Evolutionary conservation across 2,888 invertebrate species (phyloP), one percentile per base, ranked within the genome.

Genomic region (Cantharis rustica): DNA sequence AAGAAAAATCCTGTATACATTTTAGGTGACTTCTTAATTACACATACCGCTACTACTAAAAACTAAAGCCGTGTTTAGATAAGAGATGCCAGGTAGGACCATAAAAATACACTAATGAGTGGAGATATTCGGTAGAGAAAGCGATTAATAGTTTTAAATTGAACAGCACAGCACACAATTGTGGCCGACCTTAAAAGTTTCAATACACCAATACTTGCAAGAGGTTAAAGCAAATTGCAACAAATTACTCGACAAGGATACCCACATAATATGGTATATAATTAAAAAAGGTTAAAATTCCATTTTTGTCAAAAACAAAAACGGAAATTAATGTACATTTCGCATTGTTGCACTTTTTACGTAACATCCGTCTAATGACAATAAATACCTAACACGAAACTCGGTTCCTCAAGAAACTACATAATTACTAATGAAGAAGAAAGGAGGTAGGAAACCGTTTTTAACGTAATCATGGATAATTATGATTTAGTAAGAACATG

Each of bases 21-120:
- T 74, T 69, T 68, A 27, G 73, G 71, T 78, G 64, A 78, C 78
- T 76, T 76, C 78, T 78, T 78, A 78, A 78, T 78, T 78, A 78
- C 72, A 27, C 66, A 31, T 20, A 71, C 73, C 75, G 77, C 77
- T 72, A 69, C 73, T 73, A 73, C 75, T 75, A 77, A 79, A 79
- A 77, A 73, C 75, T 72, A 75, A 77, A 75, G 75, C 69, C 77
- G 69, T 79, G 79, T 79, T 77, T 71, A 71, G 79, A 79, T 79
- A 79, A 79, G 73, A 70, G 64, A 72, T 27, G 75, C 27, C 75
- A 66, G 74, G 71, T 71, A 71, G 68, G 68, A 61, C 75, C 64
- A 73, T 76, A 75, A 78, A 73, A 75, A 72, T 71, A 69, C 73
- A 73, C 72, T 78, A 78, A 76, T 74, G 78, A 78, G 74, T 68